phyloP scores from a whole-genome alignment of 2,113 vertebrate species.

The Desmodus rotundus region DNA sequence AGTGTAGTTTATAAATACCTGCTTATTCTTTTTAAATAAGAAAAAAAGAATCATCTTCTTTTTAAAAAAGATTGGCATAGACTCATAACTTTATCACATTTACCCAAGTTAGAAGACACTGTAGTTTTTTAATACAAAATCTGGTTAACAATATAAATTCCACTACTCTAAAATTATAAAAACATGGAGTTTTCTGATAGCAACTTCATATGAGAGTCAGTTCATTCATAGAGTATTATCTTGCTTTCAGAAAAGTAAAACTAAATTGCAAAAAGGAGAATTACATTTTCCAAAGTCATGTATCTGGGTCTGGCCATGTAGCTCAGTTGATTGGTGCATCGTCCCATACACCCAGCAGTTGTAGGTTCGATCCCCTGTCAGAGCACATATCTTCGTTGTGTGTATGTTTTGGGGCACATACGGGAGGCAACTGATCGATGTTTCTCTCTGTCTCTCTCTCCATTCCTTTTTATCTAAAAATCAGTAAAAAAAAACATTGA shows the following conservation, averaged over 20 bases:
- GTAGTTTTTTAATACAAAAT: background rate
- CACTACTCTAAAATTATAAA: slow-evolving; percentile 9
- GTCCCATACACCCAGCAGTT: too few relatives aligned
- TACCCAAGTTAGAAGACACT: background rate
- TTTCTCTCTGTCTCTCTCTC: too few relatives aligned
- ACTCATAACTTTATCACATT: background rate
- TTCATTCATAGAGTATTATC: background rate
- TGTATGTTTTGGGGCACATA: too few relatives aligned
- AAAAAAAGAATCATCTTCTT: background rate
- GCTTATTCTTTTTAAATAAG: background rate
- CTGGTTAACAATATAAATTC: background rate
- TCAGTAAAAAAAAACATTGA: too few relatives aligned
- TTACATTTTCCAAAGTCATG: background rate
- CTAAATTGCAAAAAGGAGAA: background rate
- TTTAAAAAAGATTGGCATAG: background rate
- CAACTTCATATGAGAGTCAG: background rate
- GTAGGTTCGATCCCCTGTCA: too few relatives aligned
- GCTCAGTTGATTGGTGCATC: too few relatives aligned
- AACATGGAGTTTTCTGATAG: background rate
- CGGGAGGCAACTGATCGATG: too few relatives aligned
- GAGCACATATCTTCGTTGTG: too few relatives aligned
- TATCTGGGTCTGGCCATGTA: too few relatives aligned
- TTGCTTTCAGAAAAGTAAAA: background rate
- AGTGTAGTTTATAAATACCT: background rate
- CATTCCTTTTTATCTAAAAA: too few relatives aligned